A percentile compares a stretch with the other conserved stretches of the same genome.
Evolutionary conservation across 2,888 invertebrate genomes (phyloP).

Genomic region (Ectobius pallidus): DNA sequence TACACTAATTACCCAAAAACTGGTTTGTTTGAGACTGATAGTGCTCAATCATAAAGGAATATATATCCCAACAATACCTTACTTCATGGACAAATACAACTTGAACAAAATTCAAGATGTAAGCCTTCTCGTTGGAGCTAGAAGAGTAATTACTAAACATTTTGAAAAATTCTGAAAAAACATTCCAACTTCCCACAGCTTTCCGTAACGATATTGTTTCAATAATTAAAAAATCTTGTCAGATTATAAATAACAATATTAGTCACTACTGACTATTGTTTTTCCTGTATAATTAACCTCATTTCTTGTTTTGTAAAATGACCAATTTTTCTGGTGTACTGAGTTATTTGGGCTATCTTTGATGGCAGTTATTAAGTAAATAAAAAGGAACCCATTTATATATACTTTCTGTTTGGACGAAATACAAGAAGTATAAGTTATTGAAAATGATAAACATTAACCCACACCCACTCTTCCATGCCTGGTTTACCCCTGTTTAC

Average conservation of each 20-base stretch:
- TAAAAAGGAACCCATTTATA: too few relatives aligned
- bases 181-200: background rate
- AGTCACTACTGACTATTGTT: background rate
- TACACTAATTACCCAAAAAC: background rate
- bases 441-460: too few relatives aligned
- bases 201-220: background rate
- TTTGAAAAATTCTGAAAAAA: background rate
- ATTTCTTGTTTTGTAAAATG: background rate
- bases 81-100: too few relatives aligned
- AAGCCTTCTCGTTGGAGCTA: too few relatives aligned
- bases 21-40: background rate
- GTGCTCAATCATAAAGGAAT: background rate
- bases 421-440: too few relatives aligned
- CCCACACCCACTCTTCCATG: too few relatives aligned
- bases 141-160: background rate
- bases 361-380: too few relatives aligned
- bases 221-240: too few relatives aligned
- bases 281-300: background rate
- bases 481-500: too few relatives aligned
- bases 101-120: background rate
- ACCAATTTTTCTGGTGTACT: background rate
- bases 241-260: background rate
- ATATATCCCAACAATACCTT: too few relatives aligned
- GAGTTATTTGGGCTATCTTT: background rate
- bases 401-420: too few relatives aligned